These are phyloP conservation scores for Hipposideros armiger DNA, from an alignment of 2,113 vertebrate genomes.

Conservation along the genomic window DNA sequence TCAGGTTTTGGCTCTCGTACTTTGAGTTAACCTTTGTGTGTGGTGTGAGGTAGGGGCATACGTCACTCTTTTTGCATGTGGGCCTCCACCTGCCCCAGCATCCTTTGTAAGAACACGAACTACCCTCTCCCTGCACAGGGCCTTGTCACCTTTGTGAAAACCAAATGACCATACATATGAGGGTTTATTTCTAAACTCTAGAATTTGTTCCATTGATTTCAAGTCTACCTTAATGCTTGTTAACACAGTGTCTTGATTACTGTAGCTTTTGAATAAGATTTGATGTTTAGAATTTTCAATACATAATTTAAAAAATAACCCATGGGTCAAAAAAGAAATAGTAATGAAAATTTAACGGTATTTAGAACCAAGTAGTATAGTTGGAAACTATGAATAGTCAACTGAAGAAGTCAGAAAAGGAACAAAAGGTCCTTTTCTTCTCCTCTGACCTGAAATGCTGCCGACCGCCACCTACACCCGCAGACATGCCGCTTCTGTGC, in stretches of 20 bases:
- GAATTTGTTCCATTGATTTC: neutral
- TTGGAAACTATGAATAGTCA: neutral
- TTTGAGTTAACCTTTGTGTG: neutral
- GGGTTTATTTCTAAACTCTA: too few relatives aligned
- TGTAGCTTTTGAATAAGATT: neutral
- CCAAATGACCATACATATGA: neutral
- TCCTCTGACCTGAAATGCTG: too few relatives aligned
- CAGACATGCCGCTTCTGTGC: too few relatives aligned
- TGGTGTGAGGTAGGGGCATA: neutral
- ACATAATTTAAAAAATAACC: neutral
- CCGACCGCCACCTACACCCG: too few relatives aligned
- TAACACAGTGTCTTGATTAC: neutral
- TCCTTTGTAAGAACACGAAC: neutral
- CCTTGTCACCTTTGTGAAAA: neutral
- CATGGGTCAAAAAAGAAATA: neutral
- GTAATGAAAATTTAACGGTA: neutral
- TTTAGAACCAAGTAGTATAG: neutral
- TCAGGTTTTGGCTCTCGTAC: neutral
- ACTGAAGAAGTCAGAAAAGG: neutral
- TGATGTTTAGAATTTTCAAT: neutral
- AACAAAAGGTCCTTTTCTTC: neutral
- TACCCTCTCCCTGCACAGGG: neutral
- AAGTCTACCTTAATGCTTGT: neutral
- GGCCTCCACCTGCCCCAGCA: neutral
- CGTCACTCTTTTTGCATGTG: neutral